phyloP scores from a whole-genome alignment of 2,113 vertebrate species.

The Leucosticte australis region DNA sequence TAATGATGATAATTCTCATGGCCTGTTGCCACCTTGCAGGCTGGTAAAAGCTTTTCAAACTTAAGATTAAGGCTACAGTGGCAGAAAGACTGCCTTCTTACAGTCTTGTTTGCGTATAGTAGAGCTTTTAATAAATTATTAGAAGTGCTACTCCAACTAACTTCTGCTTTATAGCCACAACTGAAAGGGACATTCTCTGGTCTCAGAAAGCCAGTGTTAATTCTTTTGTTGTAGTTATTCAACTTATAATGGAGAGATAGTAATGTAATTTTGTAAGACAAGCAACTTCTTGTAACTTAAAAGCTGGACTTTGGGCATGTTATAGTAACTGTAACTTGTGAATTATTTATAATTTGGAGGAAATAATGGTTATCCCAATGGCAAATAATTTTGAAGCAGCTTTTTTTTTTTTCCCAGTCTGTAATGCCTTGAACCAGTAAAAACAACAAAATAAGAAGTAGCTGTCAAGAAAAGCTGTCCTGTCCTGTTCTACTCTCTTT shows the following conservation, averaged over 20 bases:
- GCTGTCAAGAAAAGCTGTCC: neutral
- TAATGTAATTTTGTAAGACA: constrained; percentile 29
- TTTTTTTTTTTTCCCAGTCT: neutral
- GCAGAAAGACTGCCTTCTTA: constrained; percentile 15
- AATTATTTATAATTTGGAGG: constrained; percentile 22
- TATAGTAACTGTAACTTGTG: neutral
- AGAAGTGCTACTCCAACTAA: neutral
- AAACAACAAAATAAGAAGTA: neutral
- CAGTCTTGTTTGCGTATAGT: neutral
- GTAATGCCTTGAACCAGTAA: neutral
- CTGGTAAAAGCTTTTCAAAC: constrained; percentile 39
- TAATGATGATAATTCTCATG: neutral
- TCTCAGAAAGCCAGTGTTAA: neutral
- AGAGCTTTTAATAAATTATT: neutral
- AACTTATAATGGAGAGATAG: neutral
- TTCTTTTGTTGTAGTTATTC: constrained; percentile 49
- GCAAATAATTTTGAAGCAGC: neutral
- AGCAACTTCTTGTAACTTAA: neutral
- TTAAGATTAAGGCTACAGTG: neutral
- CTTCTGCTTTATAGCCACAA: neutral
- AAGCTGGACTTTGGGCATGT: neutral
- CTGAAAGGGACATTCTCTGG: neutral
- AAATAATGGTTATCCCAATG: constrained; percentile 18
- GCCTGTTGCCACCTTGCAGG: neutral
- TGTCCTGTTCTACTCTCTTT: neutral